A percentile compares a stretch with the other conserved stretches of the same genome.
Evolutionary conservation across 2,888 invertebrate genomes (phyloP).

Genomic region (Pecten maximus): DNA sequence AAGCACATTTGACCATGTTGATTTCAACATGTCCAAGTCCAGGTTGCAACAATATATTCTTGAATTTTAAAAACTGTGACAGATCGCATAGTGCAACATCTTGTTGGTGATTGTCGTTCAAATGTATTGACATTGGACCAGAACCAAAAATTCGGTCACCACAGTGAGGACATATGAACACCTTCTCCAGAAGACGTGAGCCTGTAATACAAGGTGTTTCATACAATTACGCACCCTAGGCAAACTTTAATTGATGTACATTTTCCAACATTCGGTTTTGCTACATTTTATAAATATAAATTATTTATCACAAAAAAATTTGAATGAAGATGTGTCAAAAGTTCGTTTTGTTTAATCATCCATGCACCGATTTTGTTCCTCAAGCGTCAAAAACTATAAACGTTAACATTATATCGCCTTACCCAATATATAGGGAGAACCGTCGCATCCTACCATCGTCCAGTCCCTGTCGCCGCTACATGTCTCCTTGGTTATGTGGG

Average conservation of each 20-base stretch:
- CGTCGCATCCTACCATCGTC: slow-evolving; percentile 26
- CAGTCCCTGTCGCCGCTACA: background rate
- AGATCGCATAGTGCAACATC: background rate
- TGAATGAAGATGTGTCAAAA: no score
- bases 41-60: background rate
- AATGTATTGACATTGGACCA: background rate
- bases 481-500: no score
- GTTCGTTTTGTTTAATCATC: no score
- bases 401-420: no score
- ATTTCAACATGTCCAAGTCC: slow-evolving; percentile 40
- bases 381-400: no score
- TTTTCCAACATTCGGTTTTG: no score
- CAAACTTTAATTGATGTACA: no score
- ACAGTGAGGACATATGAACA: background rate
- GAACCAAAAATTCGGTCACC: background rate
- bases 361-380: no score
- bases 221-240: no score
- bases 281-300: no score
- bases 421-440: background rate
- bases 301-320: no score
- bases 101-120: background rate
- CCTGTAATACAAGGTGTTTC: background rate
- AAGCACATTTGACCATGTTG: background rate
- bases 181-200: background rate
- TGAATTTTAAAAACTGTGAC: background rate